Conservation (phyloP, 37 sponge, comb jelly and placozoan genomes). For the Halichondria panicea region DNA sequence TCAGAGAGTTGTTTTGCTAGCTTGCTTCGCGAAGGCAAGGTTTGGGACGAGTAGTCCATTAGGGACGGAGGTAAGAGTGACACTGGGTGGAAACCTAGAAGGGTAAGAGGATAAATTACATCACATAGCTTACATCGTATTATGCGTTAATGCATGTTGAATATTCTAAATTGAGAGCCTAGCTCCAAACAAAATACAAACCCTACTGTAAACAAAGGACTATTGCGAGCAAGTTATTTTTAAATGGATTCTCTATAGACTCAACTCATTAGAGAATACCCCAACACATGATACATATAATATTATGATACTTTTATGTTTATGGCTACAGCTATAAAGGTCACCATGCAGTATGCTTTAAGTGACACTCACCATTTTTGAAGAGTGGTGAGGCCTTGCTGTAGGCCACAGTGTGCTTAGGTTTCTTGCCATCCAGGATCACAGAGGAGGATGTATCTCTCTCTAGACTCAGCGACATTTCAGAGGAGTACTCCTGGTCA, state of each 20-base stretch:
- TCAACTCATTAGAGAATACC: background rate
- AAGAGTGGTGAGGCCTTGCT: conserved; percentile 6
- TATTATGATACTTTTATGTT: too few species aligned
- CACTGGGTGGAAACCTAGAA: conserved; percentile 33
- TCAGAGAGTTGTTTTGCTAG: conserved; percentile 1
- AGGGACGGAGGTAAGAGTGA: conserved; percentile 37
- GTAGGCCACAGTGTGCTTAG: conserved; percentile 42
- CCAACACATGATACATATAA: background rate
- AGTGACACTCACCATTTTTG: conserved; percentile 9
- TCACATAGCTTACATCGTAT: background rate
- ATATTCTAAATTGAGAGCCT: background rate
- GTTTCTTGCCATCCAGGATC: background rate
- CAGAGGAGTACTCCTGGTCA: too few species aligned
- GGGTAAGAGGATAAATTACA: background rate
- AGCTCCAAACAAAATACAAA: too few species aligned
- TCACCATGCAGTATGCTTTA: background rate
- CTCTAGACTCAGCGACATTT: background rate
- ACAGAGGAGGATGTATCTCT: background rate
- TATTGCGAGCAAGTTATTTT: background rate
- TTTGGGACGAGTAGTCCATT: conserved; percentile 23
- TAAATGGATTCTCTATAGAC: background rate
- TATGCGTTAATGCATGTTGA: background rate
- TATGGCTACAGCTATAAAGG: too few species aligned
- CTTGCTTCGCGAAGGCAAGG: conserved; percentile 17
- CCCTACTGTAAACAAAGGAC: too few species aligned